phyloP scores from a whole-genome alignment of 2,797 vertebrate genomes.

The Peromyscus nudipes region DNA sequence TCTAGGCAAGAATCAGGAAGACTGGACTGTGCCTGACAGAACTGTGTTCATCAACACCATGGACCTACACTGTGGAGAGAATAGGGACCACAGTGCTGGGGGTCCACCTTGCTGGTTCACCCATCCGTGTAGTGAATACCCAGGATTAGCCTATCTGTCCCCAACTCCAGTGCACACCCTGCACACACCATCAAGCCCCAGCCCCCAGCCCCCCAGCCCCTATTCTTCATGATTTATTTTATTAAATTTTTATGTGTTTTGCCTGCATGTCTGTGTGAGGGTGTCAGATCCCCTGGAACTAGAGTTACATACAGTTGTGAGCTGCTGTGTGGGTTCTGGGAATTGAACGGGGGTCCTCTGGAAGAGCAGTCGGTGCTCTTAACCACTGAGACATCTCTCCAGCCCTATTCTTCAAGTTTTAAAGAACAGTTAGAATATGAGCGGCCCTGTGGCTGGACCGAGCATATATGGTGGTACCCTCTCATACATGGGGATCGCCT shows the following conservation, averaged over 20 bases:
- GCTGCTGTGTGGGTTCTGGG: background rate
- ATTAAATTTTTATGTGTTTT: background rate
- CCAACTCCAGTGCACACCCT: background rate
- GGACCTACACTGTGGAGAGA: background rate
- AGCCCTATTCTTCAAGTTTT: background rate
- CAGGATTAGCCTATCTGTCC: background rate
- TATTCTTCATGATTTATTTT: background rate
- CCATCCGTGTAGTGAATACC: background rate
- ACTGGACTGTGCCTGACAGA: background rate
- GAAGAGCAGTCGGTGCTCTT: background rate
- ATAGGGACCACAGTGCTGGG: background rate
- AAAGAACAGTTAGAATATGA: background rate
- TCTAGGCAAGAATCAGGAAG: background rate
- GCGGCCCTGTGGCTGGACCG: fast-evolving
- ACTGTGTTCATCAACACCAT: background rate
- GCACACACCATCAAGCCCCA: too few relatives aligned
- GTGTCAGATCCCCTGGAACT: background rate
- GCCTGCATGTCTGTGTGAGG: background rate
- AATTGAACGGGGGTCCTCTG: background rate
- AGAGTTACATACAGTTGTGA: background rate
- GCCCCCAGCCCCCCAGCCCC: background rate
- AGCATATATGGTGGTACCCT: too few relatives aligned
- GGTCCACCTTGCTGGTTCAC: too few relatives aligned
- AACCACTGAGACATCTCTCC: background rate
- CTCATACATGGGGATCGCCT: background rate